Percentiles rank a stretch among this genome's conserved stretches.
These are phyloP conservation scores for Oreonectes daqikongensis DNA, from an alignment of 2,797 vertebrate genomes.

Conservation along the genomic window DNA sequence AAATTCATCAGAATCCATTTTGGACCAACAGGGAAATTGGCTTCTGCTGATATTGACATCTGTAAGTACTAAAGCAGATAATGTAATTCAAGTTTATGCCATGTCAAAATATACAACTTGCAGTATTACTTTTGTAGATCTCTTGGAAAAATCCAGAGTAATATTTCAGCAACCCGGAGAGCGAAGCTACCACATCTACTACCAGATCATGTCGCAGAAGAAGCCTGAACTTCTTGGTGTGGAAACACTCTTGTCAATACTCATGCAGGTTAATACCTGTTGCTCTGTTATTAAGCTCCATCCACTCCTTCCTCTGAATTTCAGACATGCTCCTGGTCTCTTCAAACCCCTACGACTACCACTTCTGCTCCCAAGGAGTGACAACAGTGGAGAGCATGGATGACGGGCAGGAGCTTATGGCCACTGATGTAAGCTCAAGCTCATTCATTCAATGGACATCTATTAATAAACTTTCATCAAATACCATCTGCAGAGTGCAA, in stretches of 20 bases:
- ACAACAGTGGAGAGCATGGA: conserved; percentile 90
- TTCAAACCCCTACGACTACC: conserved; percentile 93
- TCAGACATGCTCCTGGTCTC: conserved; percentile 93
- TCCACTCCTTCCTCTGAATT: conserved; percentile 27
- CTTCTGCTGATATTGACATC: conserved; percentile 90
- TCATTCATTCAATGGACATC: background rate
- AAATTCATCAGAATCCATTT: conserved; percentile 97
- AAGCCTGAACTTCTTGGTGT: conserved; percentile 90
- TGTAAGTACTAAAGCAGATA: conserved; percentile 77
- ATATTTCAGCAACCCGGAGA: conserved; percentile 96
- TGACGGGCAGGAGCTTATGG: conserved; percentile 87
- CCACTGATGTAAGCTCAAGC: conserved; percentile 82
- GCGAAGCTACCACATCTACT: conserved; percentile 92
- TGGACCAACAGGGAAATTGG: conserved; percentile 89
- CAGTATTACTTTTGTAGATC: conserved; percentile 74
- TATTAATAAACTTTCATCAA: background rate
- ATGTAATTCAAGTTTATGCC: background rate
- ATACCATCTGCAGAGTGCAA: background rate
- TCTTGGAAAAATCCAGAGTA: conserved; percentile 96
- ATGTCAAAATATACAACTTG: conserved; percentile 32
- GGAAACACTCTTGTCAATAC: conserved; percentile 1
- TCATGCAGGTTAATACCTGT: too few relatives aligned
- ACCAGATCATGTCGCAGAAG: conserved; percentile 95
- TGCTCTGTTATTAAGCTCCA: background rate
- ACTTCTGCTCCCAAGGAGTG: conserved; percentile 94